Evolutionary conservation across 2,888 invertebrate genomes (phyloP).

Genomic region (Eremobia ochroleuca): DNA sequence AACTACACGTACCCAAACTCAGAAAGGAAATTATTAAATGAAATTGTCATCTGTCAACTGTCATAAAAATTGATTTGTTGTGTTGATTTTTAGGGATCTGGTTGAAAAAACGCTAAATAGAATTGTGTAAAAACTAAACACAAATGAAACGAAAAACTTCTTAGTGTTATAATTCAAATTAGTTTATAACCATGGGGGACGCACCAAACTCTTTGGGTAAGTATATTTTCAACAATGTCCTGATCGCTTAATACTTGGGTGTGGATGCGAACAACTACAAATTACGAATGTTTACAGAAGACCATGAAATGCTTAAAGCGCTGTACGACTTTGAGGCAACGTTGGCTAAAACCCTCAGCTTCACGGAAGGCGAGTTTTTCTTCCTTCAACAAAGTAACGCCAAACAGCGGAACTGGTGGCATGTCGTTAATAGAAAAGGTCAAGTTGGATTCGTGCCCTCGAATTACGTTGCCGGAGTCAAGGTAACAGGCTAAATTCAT

Average conservation of each 20-base stretch:
- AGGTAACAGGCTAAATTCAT: constrained; percentile 88
- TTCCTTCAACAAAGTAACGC: constrained; percentile 95
- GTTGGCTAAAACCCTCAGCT: constrained; percentile 95
- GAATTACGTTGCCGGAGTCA: constrained; percentile 95
- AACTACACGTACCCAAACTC: constrained; percentile 19
- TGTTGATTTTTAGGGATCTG: constrained; percentile 44
- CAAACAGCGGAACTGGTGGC: constrained; percentile 97
- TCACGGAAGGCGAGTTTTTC: constrained; percentile 95
- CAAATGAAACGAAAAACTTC: constrained; percentile 28
- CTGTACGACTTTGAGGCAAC: constrained; percentile 96
- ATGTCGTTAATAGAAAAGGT: constrained; percentile 95
- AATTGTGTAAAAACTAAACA: constrained; percentile 36
- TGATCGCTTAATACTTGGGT: constrained; percentile 35
- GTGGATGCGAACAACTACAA: constrained; percentile 44
- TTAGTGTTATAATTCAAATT: constrained; percentile 21
- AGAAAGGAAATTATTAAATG: background rate
- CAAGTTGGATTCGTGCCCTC: constrained; percentile 96
- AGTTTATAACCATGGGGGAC: constrained; percentile 77
- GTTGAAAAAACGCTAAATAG: constrained; percentile 23
- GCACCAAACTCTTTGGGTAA: constrained; percentile 72
- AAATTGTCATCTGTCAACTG: constrained; percentile 49
- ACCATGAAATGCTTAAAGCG: constrained; percentile 95
- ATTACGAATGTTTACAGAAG: constrained; percentile 87
- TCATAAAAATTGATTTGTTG: constrained; percentile 65
- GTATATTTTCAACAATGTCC: constrained; percentile 19